phyloP scores from a whole-genome alignment of 2,888 invertebrate species.

The Phaonia tiefii region DNA sequence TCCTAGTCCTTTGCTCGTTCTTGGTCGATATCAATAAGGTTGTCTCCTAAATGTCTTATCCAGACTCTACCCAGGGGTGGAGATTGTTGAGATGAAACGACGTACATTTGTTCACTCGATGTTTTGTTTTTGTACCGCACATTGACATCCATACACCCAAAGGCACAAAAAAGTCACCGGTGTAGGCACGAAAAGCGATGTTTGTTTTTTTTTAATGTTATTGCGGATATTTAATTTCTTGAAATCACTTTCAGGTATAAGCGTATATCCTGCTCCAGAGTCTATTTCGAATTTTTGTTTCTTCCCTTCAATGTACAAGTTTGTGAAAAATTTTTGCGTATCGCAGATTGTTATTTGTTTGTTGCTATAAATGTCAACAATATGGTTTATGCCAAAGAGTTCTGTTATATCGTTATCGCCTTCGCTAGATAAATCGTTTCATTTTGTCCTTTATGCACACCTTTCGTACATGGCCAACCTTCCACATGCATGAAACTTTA shows the following conservation, averaged over 20 bases:
- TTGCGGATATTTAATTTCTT: conserved; percentile 16
- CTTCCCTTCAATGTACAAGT: background rate
- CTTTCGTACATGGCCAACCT: conserved; percentile 34
- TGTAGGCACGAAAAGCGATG: conserved; percentile 17
- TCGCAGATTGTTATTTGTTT: background rate
- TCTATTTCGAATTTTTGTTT: conserved; percentile 28
- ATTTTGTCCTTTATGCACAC: conserved; percentile 1
- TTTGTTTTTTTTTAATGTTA: background rate
- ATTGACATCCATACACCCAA: conserved; percentile 22
- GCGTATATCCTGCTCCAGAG: background rate
- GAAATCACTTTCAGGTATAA: conserved; percentile 11
- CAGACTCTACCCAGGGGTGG: conserved; percentile 38
- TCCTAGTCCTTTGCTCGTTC: background rate
- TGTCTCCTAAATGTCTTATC: conserved; percentile 36
- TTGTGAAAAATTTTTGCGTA: background rate
- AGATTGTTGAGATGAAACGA: conserved; percentile 27
- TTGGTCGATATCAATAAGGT: conserved; percentile 39
- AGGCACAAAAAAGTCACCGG: conserved; percentile 34
- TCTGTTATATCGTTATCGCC: background rate
- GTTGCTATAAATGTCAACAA: background rate
- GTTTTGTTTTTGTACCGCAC: conserved; percentile 19
- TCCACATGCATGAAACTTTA: conserved; percentile 37
- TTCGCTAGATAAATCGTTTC: background rate
- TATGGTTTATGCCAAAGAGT: background rate
- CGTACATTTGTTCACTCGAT: conserved; percentile 41